Base-by-base conservation (phyloP, 2,113 vertebrate species). In the Platysteira castanea region DNA sequence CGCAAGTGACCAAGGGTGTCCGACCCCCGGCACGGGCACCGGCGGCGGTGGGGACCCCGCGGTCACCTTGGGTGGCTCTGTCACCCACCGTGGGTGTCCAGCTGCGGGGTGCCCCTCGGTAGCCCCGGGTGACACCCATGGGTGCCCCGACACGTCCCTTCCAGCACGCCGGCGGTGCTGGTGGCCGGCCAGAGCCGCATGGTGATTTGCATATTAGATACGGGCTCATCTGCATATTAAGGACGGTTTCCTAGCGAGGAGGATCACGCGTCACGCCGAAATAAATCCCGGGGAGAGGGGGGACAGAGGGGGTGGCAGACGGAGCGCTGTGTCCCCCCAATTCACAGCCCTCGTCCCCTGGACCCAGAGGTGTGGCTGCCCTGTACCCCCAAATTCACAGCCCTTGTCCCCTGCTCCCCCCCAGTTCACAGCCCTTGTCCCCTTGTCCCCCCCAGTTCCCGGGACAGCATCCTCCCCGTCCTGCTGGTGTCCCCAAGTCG, bases 161-260 rank as follows among this genome's bases (percentile, higher is more conserved):
- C 61, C 73, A 16, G 27, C 67, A 8, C 2, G 18, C 35, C 61
- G 89, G 74, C 26, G 10, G 65, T 2, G 39, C 63, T 96, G 96
- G 96, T 95, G 35, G 84, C 81, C 13, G 9, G 85, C 95, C 96
- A 95, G 81, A 87, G 89, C 94, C 26, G 84, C 95, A 89, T 13
- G 96, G 68, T 53, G 22, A 96, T 97, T 96, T 97, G 96, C 96
- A 94, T 96, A 95, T 93, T 96, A 95, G 95, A 80, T 77, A 76
- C 67, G 7, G 9, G 4, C 88, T 94, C 53, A 96, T 96, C 79
- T 96, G 93, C 91, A 91, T 97, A 95, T 83, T 78, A 83, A 94
- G 90, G 64, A 52, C 2, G 26, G 52, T 80, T 89, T 85, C 95
- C 90, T 70, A 87, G n/a, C 39, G 26, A 94, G 92, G 94, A 90